Evolutionary conservation across 2,888 invertebrate genomes (phyloP).

Genomic region (Neelides folsomi): DNA sequence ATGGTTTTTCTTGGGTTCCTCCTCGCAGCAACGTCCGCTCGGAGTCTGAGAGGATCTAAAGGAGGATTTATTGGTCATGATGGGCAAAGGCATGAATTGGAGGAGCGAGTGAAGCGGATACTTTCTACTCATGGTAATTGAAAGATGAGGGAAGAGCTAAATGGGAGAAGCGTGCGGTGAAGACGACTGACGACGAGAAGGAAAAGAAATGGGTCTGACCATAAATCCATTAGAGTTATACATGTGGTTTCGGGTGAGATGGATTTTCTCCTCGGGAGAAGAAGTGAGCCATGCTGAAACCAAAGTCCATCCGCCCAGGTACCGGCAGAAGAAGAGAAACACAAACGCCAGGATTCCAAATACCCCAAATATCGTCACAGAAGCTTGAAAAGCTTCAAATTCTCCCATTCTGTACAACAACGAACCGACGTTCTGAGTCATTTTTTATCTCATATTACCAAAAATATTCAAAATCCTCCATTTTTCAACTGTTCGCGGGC

Average conservation of each 20-base stretch:
- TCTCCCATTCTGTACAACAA: constrained; percentile 6
- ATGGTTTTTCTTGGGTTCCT: constrained; percentile 52
- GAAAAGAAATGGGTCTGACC: constrained; percentile 40
- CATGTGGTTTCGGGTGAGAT: constrained; percentile 40
- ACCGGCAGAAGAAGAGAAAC: constrained; percentile 40
- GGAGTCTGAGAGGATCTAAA: constrained; percentile 50
- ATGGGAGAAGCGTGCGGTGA: not conserved
- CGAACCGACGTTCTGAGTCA: not conserved
- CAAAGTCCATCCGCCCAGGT: constrained; percentile 40
- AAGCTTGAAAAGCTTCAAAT: constrained; percentile 39
- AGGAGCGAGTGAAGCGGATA: not conserved
- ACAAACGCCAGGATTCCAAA: constrained; percentile 40
- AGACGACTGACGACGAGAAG: not conserved
- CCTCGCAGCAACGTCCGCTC: constrained; percentile 49
- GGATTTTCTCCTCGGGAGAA: constrained; percentile 45
- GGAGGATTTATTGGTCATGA: not conserved
- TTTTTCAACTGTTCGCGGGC: too few species aligned
- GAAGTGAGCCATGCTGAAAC: constrained; percentile 43
- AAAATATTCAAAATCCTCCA: too few species aligned
- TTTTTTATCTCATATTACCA: too few species aligned
- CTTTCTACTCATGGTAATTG: not conserved
- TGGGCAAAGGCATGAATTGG: not conserved
- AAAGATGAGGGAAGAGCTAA: not conserved
- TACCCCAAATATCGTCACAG: constrained; percentile 37
- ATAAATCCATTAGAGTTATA: constrained; percentile 54